Base-by-base conservation (phyloP, 2,113 vertebrate species). In the Papio anubis region DNA sequence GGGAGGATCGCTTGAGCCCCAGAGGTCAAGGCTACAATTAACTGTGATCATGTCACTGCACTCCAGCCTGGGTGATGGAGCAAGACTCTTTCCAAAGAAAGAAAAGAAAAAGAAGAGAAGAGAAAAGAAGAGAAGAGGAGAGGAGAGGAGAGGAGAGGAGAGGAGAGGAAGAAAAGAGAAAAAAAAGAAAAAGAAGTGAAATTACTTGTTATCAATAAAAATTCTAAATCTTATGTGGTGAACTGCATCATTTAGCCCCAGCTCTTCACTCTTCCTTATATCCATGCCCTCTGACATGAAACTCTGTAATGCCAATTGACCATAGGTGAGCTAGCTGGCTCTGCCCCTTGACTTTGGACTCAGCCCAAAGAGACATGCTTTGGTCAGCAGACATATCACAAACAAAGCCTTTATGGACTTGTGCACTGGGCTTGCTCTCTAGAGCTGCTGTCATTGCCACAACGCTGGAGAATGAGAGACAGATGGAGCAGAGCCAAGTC, bases 121-220 rank as follows among this genome's bases (percentile, higher is more conserved):
- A 20, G 6, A 55, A 59, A 9, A 11, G 3, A 5, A 59, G 57
- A 27, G 6, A 0, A 59, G 23, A 27, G 4, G 3, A 21, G 18
- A 20, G 16, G 13, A 16, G 50, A 16, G 7, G 18, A 20, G 6
- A 8, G 59, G 1, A 50, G 8, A 6, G 5, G 14, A 57, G 21
- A 10, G 21, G 48, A 52, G 52, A 18, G 16, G 21, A 20, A 20
- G 16, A 52, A 52, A 57, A 57, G 18, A 61, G 25, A 61, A 27
- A 13, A 13, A 30, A 30, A 14, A 68, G 66, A 35, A 35, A 68
- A 35, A 13, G 66, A 80, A 76, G 7, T 64, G 3, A 86, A 82
- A 89, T 57, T 40, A 40, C 11, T 0, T 61, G 14, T 40, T 45
- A 81, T 48, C 20, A 40, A 16, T 50, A 91, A 83, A 96, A 92